Evolutionary conservation across 1,140 invertebrate genomes (phyloP).

Genomic region (Ylistrum balloti): DNA sequence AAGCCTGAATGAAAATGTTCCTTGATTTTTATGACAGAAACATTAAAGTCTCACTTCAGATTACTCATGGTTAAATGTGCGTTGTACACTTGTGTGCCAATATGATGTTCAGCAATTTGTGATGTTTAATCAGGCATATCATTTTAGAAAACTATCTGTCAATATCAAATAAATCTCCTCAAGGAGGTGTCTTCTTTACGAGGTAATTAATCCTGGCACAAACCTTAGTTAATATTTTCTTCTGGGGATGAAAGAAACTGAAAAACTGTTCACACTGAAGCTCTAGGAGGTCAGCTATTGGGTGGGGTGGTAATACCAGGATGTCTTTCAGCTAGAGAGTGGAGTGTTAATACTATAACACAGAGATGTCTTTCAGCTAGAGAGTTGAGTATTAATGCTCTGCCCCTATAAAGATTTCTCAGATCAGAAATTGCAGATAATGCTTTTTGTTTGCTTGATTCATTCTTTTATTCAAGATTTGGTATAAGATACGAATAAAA

Average conservation of each 20-base stretch:
- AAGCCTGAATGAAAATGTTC: not conserved
- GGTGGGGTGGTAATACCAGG: not conserved
- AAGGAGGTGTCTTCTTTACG: not conserved
- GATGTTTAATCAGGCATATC: not conserved
- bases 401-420: not conserved
- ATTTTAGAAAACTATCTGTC: not conserved
- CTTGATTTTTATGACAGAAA: not conserved
- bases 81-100: not conserved
- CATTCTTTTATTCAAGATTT: too few species aligned
- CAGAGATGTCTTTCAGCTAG: not conserved
- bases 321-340: not conserved
- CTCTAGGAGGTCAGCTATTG: not conserved
- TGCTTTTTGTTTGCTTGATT: not conserved
- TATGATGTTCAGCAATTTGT: not conserved
- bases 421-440: not conserved
- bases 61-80: not conserved
- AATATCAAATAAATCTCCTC: not conserved
- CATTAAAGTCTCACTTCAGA: not conserved
- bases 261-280: not conserved
- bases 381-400: not conserved
- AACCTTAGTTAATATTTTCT: not conserved
- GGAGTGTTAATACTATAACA: not conserved
- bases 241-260: not conserved
- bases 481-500: too few species aligned
- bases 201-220: not conserved